Conservation (phyloP, 2,888 invertebrate genomes). For the Sericinus montela region DNA sequence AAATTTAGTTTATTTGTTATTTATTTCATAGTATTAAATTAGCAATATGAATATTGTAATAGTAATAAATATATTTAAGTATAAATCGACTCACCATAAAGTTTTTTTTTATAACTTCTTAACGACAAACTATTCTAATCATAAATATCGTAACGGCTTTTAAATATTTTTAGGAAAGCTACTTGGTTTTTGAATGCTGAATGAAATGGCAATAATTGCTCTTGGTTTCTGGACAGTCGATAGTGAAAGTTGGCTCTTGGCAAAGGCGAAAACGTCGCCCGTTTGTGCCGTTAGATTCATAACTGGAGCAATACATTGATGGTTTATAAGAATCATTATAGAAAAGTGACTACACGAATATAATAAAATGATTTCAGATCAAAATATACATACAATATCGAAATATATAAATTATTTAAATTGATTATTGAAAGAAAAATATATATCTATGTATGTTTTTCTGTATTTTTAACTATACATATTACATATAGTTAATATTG, state of each 20-base stretch:
- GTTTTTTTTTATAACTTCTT: no score
- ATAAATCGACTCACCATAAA: background rate
- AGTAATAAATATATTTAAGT: background rate
- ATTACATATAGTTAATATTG: no score
- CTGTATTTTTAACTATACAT: no score
- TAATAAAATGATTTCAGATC: constrained; percentile 2
- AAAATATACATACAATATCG: no score
- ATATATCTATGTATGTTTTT: no score
- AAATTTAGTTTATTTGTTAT: constrained; percentile 26
- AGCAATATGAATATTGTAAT: background rate
- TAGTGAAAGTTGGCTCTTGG: constrained; percentile 59
- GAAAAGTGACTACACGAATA: background rate
- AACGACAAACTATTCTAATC: no score
- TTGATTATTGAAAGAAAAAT: no score
- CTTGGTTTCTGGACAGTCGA: constrained; percentile 25
- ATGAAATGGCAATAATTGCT: background rate
- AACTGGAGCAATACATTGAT: constrained; percentile 3
- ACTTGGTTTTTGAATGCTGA: no score
- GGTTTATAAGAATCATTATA: background rate
- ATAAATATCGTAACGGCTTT: no score
- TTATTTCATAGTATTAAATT: constrained; percentile 14
- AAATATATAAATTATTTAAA: no score
- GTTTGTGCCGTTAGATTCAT: constrained; percentile 23
- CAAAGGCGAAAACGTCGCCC: constrained; percentile 47
- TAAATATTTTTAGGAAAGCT: no score